Evolutionary conservation across 2,797 vertebrate genomes (phyloP), one percentile per base, ranked within the genome.

Genomic region (Brotula barbata): DNA sequence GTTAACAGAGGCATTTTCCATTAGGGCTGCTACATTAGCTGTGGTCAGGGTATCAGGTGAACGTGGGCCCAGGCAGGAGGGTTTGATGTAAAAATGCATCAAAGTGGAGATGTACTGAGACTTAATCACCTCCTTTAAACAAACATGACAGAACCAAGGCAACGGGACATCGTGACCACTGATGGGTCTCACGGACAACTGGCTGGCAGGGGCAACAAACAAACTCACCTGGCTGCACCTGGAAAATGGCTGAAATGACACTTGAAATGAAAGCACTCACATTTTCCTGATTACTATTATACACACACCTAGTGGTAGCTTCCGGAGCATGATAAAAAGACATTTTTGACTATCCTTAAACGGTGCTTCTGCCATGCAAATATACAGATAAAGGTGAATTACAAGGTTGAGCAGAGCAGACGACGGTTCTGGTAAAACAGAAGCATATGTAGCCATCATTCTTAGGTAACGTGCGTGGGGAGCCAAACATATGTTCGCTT

Each of bases 1-100:
- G 82, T 92, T 92, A 91, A 91, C 89, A 87, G 79, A 85, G 80
- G 64, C 71, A 75, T 75, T 90, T 89, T 85, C 58, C 20, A 73
- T 87, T 86, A 88, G 76, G 82, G 75, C 80, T 62, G 73, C 81
- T 68, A 71, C 71, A 87, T 88, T 84, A 82, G 48, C 67, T 16
- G 50, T 45, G 49, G 54, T 20, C 25, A 12, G 43, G 47, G 53
- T 72, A 70, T 83, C 73, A 45, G 47, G 34, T 77, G 66, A 80
- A 61, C 50, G 19, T 7, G 40, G 33, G 36, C 41, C 45, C 28
- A 21, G 33, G 23, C 44, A 62, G 71, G 67, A 59, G 52, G 53
- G 51, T 53, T 63, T 62, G 33, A 77, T 85, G 78, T 73, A 64
- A 84, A 86, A 87, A 87, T 78, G 74, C 83, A 88, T 75, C 57